Evolutionary conservation across 2,888 invertebrate species (phyloP).

Genomic region (Mimachlamys varia): DNA sequence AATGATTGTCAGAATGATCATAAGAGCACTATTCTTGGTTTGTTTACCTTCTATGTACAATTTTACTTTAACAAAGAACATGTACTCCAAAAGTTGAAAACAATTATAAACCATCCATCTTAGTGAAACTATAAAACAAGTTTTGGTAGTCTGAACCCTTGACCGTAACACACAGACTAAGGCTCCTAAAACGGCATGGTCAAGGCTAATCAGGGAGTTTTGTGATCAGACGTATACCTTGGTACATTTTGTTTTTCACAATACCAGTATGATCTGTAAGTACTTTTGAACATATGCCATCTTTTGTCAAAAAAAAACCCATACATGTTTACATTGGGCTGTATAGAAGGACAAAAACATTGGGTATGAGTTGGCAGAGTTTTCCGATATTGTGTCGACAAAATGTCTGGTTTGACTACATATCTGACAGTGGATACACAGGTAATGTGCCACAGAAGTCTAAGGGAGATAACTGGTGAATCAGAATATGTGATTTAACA

Average conservation of each 20-base stretch:
- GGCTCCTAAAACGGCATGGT: no score
- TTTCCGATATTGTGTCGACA: background rate
- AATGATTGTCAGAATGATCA: background rate
- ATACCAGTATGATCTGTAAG: background rate
- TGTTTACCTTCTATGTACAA: background rate
- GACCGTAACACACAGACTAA: background rate
- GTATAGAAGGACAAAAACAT: background rate
- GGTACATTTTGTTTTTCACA: background rate
- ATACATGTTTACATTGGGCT: background rate
- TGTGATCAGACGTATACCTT: background rate
- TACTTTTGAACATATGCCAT: background rate
- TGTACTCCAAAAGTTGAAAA: background rate
- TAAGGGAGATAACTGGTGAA: background rate
- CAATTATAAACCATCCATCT: background rate
- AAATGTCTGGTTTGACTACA: background rate
- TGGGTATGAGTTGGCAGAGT: background rate
- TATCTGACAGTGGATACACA: background rate
- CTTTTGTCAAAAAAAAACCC: background rate
- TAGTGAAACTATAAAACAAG: background rate
- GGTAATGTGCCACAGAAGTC: background rate
- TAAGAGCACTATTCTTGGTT: background rate
- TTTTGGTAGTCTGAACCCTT: background rate
- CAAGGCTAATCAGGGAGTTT: background rate
- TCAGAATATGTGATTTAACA: background rate
- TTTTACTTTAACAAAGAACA: background rate